These are phyloP conservation scores for Adineta ricciae DNA, from an alignment of 2,888 invertebrate genomes.

Conservation along the genomic window DNA sequence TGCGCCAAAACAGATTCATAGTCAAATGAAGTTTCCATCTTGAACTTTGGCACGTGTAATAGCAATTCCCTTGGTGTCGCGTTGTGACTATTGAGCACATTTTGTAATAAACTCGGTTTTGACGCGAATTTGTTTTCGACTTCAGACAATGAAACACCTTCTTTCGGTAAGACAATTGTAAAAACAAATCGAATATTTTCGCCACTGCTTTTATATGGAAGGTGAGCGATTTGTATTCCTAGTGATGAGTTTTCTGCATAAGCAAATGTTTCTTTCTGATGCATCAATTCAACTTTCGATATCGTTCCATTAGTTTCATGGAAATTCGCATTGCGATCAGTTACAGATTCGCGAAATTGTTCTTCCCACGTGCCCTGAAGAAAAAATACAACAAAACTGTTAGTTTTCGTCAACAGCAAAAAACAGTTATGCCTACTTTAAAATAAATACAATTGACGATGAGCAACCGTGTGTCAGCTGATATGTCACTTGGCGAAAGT, in stretches of 20 bases:
- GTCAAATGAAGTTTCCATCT: constrained; percentile 24
- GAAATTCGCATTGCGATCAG: constrained; percentile 3
- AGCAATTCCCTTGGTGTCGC: neutral
- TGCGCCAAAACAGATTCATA: constrained; percentile 19
- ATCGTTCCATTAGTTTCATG: neutral
- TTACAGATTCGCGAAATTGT: constrained; percentile 13
- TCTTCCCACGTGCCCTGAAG: constrained; percentile 8
- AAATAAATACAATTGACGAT: constrained; percentile 53
- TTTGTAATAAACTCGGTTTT: neutral
- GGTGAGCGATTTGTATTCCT: constrained; percentile 16
- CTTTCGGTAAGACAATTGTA: constrained; percentile 24
- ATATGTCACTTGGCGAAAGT: constrained; percentile 54
- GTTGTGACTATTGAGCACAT: neutral
- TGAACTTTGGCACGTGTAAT: constrained; percentile 30
- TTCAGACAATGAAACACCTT: neutral
- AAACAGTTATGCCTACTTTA: constrained; percentile 39
- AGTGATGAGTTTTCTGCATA: constrained; percentile 1
- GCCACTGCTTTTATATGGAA: constrained; percentile 21
- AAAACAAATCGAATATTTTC: neutral
- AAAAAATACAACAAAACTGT: too few relatives aligned
- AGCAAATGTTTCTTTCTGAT: neutral
- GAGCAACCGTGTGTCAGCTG: constrained; percentile 43
- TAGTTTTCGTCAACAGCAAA: too few relatives aligned
- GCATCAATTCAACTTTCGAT: constrained; percentile 26
- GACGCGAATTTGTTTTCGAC: constrained; percentile 19